Percentiles rank a stretch among this genome's conserved stretches.
These are phyloP conservation scores for Bergia puertoricense DNA, from an alignment of 92 coral and sea anemone genomes.

Conservation along the genomic window DNA sequence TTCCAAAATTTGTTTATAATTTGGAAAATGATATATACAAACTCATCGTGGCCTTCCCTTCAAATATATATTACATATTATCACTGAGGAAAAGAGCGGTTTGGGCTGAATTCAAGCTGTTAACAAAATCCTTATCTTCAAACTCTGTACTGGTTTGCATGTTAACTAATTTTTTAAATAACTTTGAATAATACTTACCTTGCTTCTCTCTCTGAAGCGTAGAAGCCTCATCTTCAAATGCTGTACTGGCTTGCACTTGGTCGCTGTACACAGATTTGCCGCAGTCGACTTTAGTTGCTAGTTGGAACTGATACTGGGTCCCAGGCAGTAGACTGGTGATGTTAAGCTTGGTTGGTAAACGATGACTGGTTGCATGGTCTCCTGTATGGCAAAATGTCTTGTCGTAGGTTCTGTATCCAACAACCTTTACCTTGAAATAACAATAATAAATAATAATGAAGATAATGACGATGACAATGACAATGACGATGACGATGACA, in stretches of 20 bases:
- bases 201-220: too few relatives aligned
- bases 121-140: neutral
- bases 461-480: neutral
- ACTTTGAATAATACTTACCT: too few relatives aligned
- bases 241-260: neutral
- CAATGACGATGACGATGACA: too few relatives aligned
- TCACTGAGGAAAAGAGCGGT: too few relatives aligned
- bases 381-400: neutral
- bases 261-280: neutral
- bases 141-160: too few relatives aligned
- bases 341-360: neutral
- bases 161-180: too few relatives aligned
- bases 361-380: neutral
- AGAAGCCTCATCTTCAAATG: too few relatives aligned
- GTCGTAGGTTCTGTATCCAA: neutral
- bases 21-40: too few relatives aligned
- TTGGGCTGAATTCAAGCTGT: too few relatives aligned
- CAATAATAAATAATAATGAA: neutral
- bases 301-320: neutral
- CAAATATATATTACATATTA: too few relatives aligned
- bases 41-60: too few relatives aligned
- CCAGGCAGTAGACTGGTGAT: neutral
- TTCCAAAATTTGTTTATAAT: too few relatives aligned
- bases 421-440: neutral
- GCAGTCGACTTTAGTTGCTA: neutral